Conservation (phyloP, 2,888 invertebrate genomes). For the Nudaria mundana region DNA sequence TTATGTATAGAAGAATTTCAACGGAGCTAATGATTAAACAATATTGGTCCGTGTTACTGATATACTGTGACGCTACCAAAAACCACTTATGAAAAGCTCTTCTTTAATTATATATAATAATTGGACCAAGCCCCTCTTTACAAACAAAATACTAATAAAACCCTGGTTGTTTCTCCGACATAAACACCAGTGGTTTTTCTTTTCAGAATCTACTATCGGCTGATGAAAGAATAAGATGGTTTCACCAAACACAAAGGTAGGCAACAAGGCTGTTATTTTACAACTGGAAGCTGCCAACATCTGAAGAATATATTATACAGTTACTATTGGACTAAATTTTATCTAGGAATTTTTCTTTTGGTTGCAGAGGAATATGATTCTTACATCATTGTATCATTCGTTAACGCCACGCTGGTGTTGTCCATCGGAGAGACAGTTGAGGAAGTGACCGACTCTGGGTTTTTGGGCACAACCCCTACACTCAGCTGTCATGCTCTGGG, state of each 20-base stretch:
- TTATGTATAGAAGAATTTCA: too few species aligned
- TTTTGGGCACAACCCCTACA: constrained; percentile 98
- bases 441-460: constrained; percentile 99
- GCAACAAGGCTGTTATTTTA: constrained; percentile 52
- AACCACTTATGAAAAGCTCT: constrained; percentile 77
- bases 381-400: constrained; percentile 99
- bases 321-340: constrained; percentile 31
- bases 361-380: constrained; percentile 98
- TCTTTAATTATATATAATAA: constrained; percentile 77
- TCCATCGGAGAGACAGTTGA: constrained; percentile 99
- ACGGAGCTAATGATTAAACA: constrained; percentile 73
- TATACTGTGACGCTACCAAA: constrained; percentile 69
- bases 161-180: constrained; percentile 85
- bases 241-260: constrained; percentile 67
- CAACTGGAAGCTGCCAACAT: constrained; percentile 52
- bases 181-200: constrained; percentile 96
- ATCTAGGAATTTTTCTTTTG: constrained; percentile 72
- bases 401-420: constrained; percentile 97
- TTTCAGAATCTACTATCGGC: constrained; percentile 85
- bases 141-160: constrained; percentile 80
- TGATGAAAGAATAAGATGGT: constrained; percentile 68
- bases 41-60: constrained; percentile 80
- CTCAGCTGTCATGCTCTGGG: constrained; percentile 98
- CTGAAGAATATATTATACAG: constrained; percentile 35
- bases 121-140: constrained; percentile 78